phyloP scores from a whole-genome alignment of 2,888 invertebrate species.

The Cremastobaeus sp. region DNA sequence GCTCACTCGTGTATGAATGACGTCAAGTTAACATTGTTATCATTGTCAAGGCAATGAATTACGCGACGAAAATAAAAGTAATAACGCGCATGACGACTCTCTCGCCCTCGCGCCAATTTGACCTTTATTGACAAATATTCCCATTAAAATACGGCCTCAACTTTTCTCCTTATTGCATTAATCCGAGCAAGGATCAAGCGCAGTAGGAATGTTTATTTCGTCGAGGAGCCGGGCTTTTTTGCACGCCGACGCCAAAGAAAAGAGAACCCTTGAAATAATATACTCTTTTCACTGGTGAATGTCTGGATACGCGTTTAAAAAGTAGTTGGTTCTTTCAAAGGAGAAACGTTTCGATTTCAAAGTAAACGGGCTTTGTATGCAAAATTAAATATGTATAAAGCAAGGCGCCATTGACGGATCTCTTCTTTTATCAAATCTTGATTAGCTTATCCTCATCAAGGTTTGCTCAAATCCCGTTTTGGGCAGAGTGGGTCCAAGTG shows the following conservation, averaged over 20 bases:
- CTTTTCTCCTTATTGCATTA: slow-evolving; percentile 30
- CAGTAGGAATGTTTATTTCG: slow-evolving; percentile 20
- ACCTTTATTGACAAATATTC: slow-evolving; percentile 23
- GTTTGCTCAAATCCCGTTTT: too few species aligned
- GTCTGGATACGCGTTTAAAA: slow-evolving; percentile 18
- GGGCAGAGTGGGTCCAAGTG: too few species aligned
- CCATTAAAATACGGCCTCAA: slow-evolving; percentile 28
- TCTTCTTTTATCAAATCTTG: too few species aligned
- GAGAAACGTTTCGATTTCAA: slow-evolving; percentile 21
- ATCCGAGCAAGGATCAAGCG: slow-evolving; percentile 12
- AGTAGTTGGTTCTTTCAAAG: slow-evolving; percentile 29
- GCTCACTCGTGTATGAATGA: slow-evolving; percentile 8
- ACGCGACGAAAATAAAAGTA: slow-evolving; percentile 3
- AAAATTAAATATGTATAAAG: not conserved
- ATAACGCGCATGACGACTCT: not conserved
- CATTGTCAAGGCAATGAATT: slow-evolving; percentile 21
- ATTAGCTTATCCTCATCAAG: too few species aligned
- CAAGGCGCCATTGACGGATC: too few species aligned
- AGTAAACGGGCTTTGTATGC: slow-evolving; percentile 2
- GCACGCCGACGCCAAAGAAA: slow-evolving; percentile 20
- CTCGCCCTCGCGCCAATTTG: slow-evolving; percentile 5
- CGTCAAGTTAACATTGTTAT: slow-evolving; percentile 22
- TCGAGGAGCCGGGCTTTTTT: slow-evolving; percentile 10
- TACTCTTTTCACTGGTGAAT: slow-evolving; percentile 22
- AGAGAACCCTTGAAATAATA: slow-evolving; percentile 37